Evolutionary conservation across 2,888 invertebrate genomes (phyloP), one percentile per base, ranked within the genome.

Genomic region (Eupithecia abbreviata): DNA sequence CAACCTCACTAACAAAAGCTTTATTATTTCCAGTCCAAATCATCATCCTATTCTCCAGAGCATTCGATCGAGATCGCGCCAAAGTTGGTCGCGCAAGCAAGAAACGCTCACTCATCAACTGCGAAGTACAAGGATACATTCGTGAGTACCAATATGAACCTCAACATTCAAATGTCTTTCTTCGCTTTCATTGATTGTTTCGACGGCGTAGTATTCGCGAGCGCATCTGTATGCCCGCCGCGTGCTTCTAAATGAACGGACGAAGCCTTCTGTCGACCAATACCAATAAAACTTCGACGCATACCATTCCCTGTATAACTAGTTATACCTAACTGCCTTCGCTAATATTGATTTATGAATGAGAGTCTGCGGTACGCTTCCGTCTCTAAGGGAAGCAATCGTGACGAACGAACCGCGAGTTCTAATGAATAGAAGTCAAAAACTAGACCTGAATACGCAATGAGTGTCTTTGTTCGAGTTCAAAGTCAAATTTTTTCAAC

Each of bases 231-330:
- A 94, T 94, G 92, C 94, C 90, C 91, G 91, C 90, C 94, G 93
- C 94, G 93, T 93, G 89, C 89, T 87, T 80, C 89, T 89, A 93
- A 94, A 94, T 93, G 92, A 93, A 93, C 94, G 94, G 94, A 94
- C 94, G 94, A 86, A 87, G 90, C 88, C 87, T 87, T 90, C 90
- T 86, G 86, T 87, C 86, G 85, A 84, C 90, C 93, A 93, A 92
- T 93, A 91, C 91, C 90, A 91, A 93, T 93, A 92, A 90, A 91
- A 91, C 88, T 86, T 88, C 85, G 84, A 83, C 83, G 86, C 87
- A 86, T 88, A 85, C 87, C 88, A 84, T 86, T 84, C 85, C 84
- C 80, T 89, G 87, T 89, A 89, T 45, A 70, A 62, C 83, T 66
- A 30, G 30, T 30, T 30, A 65, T 47, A 45, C 45, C 45, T 62